These are phyloP conservation scores for Enteromius treurensis DNA, from an alignment of 2,797 vertebrate genomes.

Conservation along the genomic window DNA sequence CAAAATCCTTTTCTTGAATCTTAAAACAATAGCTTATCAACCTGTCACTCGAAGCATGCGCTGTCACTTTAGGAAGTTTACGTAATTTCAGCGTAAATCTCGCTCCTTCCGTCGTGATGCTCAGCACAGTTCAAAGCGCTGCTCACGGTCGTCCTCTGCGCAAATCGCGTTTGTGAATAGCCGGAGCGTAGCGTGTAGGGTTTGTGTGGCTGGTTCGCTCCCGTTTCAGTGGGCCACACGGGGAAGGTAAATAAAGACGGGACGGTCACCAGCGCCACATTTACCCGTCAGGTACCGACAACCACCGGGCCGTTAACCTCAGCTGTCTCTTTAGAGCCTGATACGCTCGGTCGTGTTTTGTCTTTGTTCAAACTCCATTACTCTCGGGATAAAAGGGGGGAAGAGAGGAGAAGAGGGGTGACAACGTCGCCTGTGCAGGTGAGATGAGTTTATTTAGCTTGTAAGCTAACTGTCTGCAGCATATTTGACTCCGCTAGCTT, in stretches of 20 bases:
- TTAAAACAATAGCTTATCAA: slow-evolving; percentile 13
- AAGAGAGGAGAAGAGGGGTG: slow-evolving; percentile 9
- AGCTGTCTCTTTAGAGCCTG: slow-evolving; percentile 3
- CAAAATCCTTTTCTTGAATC: background rate
- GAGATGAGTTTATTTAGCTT: slow-evolving; percentile 41
- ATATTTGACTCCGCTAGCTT: slow-evolving; percentile 61
- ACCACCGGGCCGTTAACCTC: background rate
- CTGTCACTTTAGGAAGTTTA: slow-evolving; percentile 50
- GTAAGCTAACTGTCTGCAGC: slow-evolving; percentile 38
- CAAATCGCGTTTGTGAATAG: slow-evolving; percentile 53
- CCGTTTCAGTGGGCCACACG: slow-evolving; percentile 72
- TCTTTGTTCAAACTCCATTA: slow-evolving; percentile 23
- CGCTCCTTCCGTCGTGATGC: background rate
- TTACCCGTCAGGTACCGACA: background rate
- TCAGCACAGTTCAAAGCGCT: too few relatives aligned
- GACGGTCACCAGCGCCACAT: slow-evolving; percentile 29
- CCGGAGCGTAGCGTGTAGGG: slow-evolving; percentile 11
- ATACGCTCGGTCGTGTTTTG: background rate
- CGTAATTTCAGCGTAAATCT: slow-evolving; percentile 43
- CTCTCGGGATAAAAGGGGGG: slow-evolving; percentile 3
- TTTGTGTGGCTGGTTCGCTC: slow-evolving; percentile 52
- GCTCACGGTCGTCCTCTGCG: background rate
- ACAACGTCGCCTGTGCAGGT: slow-evolving; percentile 38
- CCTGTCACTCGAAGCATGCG: slow-evolving; percentile 27
- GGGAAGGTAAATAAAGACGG: slow-evolving; percentile 59